These are phyloP conservation scores for Orestias chungarensis DNA, from an alignment of 2,797 vertebrate genomes.

Conservation along the genomic window DNA sequence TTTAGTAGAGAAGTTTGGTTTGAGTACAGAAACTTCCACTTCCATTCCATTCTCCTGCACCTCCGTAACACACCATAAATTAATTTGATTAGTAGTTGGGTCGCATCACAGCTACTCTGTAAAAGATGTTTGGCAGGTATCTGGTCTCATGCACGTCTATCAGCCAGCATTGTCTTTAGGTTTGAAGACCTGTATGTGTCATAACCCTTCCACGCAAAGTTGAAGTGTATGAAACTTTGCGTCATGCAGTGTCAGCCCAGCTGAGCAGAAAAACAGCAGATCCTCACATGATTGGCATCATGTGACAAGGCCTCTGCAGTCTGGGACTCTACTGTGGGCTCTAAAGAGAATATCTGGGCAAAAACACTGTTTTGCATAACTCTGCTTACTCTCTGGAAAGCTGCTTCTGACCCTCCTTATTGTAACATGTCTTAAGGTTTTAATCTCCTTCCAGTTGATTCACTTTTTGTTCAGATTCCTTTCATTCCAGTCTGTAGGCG, in stretches of 20 bases:
- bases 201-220: constrained; percentile 19
- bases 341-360: constrained; percentile 42
- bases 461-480: constrained; percentile 17
- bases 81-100: constrained; percentile 60
- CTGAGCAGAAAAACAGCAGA: constrained; percentile 81
- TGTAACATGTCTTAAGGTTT: constrained; percentile 23
- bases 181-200: constrained; percentile 5
- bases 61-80: constrained; percentile 9
- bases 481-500: background rate
- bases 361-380: constrained; percentile 49
- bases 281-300: constrained; percentile 83
- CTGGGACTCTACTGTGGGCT: constrained; percentile 58
- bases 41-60: background rate
- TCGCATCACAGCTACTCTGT: constrained; percentile 50
- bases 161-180: constrained; percentile 10
- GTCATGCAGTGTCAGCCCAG: constrained; percentile 70
- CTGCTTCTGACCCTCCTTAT: background rate
- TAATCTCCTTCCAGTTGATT: constrained; percentile 22
- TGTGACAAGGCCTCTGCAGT: constrained; percentile 73
- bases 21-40: background rate
- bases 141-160: constrained; percentile 4
- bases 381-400: constrained; percentile 12
- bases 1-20: background rate
- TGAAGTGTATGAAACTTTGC: constrained; percentile 25
- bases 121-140: constrained; percentile 40